Percentiles rank a stretch among this genome's conserved stretches.
Evolutionary conservation across 2,888 invertebrate genomes (phyloP).

Genomic region (Beris morrisii): DNA sequence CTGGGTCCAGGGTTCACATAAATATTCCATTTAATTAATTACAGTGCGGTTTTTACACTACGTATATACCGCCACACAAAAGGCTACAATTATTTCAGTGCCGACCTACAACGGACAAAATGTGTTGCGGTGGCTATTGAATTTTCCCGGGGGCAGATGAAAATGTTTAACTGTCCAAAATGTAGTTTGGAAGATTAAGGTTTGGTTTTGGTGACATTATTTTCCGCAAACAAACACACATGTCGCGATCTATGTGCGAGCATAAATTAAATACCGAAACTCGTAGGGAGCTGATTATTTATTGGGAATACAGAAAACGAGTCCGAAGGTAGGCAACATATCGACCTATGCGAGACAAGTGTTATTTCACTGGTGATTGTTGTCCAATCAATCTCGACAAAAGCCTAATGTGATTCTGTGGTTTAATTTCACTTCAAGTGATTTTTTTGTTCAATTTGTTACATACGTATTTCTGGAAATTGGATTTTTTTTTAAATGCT

Average conservation of each 20-base stretch:
- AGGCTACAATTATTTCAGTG: constrained; percentile 28
- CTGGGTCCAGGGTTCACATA: constrained; percentile 22
- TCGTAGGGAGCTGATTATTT: background rate
- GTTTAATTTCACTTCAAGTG: constrained; percentile 2
- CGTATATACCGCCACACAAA: constrained; percentile 13
- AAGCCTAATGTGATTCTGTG: constrained; percentile 5
- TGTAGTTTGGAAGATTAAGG: constrained; percentile 14
- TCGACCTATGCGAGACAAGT: constrained; percentile 15
- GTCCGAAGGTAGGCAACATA: constrained; percentile 6
- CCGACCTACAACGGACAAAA: constrained; percentile 7
- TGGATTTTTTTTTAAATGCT: too few species aligned
- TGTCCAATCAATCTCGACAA: constrained; percentile 10
- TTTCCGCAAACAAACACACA: background rate
- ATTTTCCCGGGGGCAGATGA: background rate
- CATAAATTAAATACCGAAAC: constrained; percentile 6
- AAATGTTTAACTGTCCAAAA: background rate
- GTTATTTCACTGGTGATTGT: constrained; percentile 9
- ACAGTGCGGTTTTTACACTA: constrained; percentile 29
- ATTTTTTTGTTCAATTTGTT: too few species aligned
- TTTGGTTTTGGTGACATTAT: constrained; percentile 10
- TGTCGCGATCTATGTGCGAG: background rate
- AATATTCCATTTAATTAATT: constrained; percentile 34
- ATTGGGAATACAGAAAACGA: constrained; percentile 15
- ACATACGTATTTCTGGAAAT: too few species aligned
- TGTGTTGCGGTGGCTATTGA: constrained; percentile 4